phyloP scores from a whole-genome alignment of 92 coral and sea anemone genomes.

The Zoanthus sansibaricus region DNA sequence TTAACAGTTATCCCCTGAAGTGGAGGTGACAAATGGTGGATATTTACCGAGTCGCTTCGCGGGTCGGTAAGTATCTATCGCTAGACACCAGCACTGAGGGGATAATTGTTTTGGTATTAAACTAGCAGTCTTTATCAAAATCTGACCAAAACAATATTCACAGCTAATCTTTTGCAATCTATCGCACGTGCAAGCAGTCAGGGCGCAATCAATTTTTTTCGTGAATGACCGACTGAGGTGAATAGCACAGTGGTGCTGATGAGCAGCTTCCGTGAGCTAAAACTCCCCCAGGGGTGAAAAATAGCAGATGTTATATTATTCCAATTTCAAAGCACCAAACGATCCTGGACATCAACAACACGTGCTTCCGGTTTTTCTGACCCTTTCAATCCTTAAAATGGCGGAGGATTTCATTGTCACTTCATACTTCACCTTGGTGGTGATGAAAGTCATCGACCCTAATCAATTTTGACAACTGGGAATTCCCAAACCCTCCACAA shows the following conservation, averaged over 20 bases:
- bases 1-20: too few species aligned
- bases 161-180: too few species aligned
- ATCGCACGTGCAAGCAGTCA: too few species aligned
- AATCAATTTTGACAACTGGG: not conserved
- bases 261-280: not conserved
- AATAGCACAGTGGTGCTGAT: not conserved
- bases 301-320: not conserved
- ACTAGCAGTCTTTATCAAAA: too few species aligned
- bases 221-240: too few species aligned
- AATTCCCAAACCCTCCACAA: not conserved
- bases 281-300: constrained; percentile 5
- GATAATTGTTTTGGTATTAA: too few species aligned
- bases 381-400: not conserved
- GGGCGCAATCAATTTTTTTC: too few species aligned
- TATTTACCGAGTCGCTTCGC: too few species aligned
- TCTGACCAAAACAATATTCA: too few species aligned
- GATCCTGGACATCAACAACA: not conserved
- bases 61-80: too few species aligned
- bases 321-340: not conserved
- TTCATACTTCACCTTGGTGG: not conserved
- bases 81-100: too few species aligned
- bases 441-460: constrained; percentile 1
- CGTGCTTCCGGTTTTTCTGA: constrained; percentile 9
- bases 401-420: constrained; percentile 12
- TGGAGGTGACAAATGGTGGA: too few species aligned